Base-by-base conservation (phyloP, 2,113 vertebrate species). In the Corythornis vintsioides region DNA sequence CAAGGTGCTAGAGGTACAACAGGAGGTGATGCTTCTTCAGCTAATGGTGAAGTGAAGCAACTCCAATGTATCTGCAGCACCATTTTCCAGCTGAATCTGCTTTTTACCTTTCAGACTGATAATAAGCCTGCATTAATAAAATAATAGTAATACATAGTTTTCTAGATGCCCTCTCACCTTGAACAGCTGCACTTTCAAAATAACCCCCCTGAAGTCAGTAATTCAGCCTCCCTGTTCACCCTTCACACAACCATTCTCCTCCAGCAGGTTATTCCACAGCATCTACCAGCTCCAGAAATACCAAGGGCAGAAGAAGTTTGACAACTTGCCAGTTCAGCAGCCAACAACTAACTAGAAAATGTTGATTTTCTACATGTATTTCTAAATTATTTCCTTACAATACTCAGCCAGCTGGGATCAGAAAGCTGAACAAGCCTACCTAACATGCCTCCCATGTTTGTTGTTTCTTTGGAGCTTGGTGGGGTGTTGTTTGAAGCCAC, bases 71-170 rank as follows among this genome's bases (percentile, higher is more conserved):
- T 11, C 21, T 60, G 8, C 33, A 55, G 45, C 10, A 33, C 63
- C 38, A 26, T 38, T 29, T 52, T 33, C 47, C 60, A 74, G 33
- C 50, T 20, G 10, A 76, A 87, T 73, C 14, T n/a, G n/a, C 50
- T 18, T 65, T 48, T 74, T 38, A 33, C 38, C 42, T 79, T 75
- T 47, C 2, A 63, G 7, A 29, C 0, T 9, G 42, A 3, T 19
- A 61, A 73, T 13, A 64, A 72, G 13, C 1, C 35, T 10, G 14
- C 9, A 20, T 42, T 40, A 35, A 14, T 31, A 13, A n/a, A 33
- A 48, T 38, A 40, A 6, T 1, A 42, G 5, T 16, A 56, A 47
- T 2, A 35, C 0, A 0, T 1, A 35, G 38, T 18, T 77, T 84
- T 69, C 60, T 47, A 18, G 64, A 17, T 12, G 29, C 7, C n/a